phyloP scores from a whole-genome alignment of 92 coral and sea anemone species.

The Micromussa lordhowensis region DNA sequence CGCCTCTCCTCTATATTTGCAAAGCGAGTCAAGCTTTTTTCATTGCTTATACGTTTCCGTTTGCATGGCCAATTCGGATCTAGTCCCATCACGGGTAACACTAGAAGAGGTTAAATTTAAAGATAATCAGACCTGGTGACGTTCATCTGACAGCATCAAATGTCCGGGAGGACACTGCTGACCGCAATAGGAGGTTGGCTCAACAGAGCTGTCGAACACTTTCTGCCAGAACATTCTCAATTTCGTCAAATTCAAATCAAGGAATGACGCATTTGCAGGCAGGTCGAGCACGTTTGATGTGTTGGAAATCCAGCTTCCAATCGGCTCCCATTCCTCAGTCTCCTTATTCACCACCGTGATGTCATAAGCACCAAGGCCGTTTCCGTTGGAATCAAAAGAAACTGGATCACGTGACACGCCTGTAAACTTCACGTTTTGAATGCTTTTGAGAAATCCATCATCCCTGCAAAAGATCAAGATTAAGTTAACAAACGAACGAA shows the following conservation, averaged over 20 bases:
- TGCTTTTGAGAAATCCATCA: constrained; percentile 65
- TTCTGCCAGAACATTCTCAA: constrained; percentile 55
- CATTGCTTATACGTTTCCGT: too few species aligned
- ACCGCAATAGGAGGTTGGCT: constrained; percentile 74
- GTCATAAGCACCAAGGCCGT: constrained; percentile 78
- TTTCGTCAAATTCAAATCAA: constrained; percentile 51
- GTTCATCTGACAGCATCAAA: constrained; percentile 55
- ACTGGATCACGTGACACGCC: constrained; percentile 80
- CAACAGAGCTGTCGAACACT: constrained; percentile 45
- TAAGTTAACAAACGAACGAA: background rate
- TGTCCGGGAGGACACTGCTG: constrained; percentile 70
- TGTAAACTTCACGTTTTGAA: constrained; percentile 69
- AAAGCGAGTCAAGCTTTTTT: too few species aligned
- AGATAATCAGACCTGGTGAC: constrained; percentile 58
- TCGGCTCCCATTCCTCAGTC: constrained; percentile 64
- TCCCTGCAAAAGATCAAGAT: constrained; percentile 6
- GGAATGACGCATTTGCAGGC: constrained; percentile 59
- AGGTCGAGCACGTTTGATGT: constrained; percentile 58
- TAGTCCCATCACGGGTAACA: too few species aligned
- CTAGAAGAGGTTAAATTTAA: too few species aligned
- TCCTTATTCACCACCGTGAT: constrained; percentile 74
- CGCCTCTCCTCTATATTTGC: too few species aligned
- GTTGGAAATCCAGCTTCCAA: constrained; percentile 78
- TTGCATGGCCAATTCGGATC: too few species aligned
- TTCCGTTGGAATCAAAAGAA: constrained; percentile 81